Evolutionary conservation across 2,888 invertebrate species (phyloP).

Genomic region (Cristatella mucedo): DNA sequence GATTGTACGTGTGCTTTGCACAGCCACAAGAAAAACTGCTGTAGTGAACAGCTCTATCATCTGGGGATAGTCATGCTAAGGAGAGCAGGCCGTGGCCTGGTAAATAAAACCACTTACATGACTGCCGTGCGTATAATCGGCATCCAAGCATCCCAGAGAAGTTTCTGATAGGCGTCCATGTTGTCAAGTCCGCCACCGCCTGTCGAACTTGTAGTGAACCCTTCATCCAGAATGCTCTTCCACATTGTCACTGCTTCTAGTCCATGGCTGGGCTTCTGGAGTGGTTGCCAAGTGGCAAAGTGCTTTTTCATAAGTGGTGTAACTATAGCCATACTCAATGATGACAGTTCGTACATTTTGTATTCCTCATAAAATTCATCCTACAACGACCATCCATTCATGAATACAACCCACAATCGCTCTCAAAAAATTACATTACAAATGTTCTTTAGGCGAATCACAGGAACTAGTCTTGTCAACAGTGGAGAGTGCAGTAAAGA

Average conservation of each 20-base stretch:
- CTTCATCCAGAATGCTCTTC: conserved; percentile 35
- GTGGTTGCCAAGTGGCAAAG: conserved; percentile 54
- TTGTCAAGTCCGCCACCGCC: conserved; percentile 15
- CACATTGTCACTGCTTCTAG: conserved; percentile 37
- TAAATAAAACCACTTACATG: conserved; percentile 53
- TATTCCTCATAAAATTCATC: conserved; percentile 44
- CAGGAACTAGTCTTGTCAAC: too few species aligned
- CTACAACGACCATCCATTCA: too few species aligned
- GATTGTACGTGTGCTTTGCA: too few species aligned
- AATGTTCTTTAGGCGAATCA: too few species aligned
- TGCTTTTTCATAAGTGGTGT: conserved; percentile 63
- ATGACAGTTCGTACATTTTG: conserved; percentile 63
- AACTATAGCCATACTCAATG: conserved; percentile 66
- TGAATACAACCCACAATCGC: too few species aligned
- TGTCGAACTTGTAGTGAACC: not conserved
- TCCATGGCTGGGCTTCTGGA: conserved; percentile 42
- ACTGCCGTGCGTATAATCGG: conserved; percentile 59
- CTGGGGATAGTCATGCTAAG: too few species aligned
- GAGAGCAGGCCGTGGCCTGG: too few species aligned
- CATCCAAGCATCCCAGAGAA: conserved; percentile 79
- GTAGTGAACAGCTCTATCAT: too few species aligned
- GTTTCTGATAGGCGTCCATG: conserved; percentile 55
- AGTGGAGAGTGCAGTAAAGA: too few species aligned
- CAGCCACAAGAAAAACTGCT: too few species aligned
- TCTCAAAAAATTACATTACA: too few species aligned